These are phyloP conservation scores for Kobus ellipsiprymnus DNA, from an alignment of 2,113 vertebrate species.

Conservation along the genomic window DNA sequence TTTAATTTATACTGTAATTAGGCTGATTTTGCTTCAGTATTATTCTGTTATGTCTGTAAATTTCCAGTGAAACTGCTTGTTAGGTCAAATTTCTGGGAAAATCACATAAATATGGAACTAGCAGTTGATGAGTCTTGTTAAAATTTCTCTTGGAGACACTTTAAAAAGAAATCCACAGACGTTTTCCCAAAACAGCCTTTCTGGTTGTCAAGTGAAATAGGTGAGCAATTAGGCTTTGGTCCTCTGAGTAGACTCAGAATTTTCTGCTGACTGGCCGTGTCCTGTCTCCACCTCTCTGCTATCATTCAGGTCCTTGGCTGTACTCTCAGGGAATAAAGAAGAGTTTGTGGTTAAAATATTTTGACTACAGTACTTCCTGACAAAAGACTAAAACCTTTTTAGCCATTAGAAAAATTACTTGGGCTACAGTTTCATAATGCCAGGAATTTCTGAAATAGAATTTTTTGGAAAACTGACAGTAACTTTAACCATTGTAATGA, in stretches of 20 bases:
- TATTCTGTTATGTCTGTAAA: background rate
- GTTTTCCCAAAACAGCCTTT: background rate
- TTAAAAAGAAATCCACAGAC: background rate
- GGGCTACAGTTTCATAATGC: constrained; percentile 3
- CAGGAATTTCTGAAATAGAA: constrained; percentile 24
- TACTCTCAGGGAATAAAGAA: background rate
- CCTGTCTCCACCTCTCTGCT: background rate
- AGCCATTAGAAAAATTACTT: constrained; percentile 57
- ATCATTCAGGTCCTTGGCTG: background rate
- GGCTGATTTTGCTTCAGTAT: background rate
- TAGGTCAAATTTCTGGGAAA: constrained; percentile 2
- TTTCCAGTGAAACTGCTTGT: background rate
- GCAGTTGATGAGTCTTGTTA: background rate
- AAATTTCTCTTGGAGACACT: background rate
- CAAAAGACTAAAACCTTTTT: constrained; percentile 31
- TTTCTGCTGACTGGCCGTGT: background rate
- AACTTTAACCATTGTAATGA: constrained; percentile 18
- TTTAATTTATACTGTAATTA: background rate
- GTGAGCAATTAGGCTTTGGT: background rate
- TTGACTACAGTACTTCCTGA: constrained; percentile 22
- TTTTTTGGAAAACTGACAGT: constrained; percentile 8
- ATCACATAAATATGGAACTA: background rate
- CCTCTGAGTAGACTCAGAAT: background rate
- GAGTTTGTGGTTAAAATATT: constrained; percentile 23
- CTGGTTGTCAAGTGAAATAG: background rate